Evolutionary conservation across 2,113 vertebrate species (phyloP).

Genomic region (Albula glossodonta): DNA sequence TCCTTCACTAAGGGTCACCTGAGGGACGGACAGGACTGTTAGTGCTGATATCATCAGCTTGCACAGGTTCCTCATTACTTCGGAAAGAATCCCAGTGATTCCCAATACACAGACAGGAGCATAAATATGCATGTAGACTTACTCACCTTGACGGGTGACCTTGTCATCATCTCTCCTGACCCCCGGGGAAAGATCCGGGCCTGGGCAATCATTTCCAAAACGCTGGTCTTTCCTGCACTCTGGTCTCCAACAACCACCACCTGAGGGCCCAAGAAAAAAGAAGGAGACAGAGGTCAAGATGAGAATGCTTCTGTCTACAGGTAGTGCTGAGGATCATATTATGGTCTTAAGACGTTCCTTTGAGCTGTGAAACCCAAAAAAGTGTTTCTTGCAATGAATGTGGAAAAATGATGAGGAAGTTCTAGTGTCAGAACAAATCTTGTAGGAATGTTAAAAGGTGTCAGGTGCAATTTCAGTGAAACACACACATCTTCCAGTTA

Average conservation of each 20-base stretch:
- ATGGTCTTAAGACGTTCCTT: no score
- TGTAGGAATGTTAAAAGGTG: no score
- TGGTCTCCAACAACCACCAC: constrained; percentile 98
- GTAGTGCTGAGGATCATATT: neutral
- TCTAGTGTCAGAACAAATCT: no score
- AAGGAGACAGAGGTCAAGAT: neutral
- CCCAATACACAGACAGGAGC: neutral
- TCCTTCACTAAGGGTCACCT: constrained; percentile 97
- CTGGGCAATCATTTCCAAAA: constrained; percentile 97
- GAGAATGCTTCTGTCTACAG: neutral
- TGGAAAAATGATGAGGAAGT: no score
- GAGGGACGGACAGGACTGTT: constrained; percentile 11
- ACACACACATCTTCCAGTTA: no score
- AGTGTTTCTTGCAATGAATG: no score
- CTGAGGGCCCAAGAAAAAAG: constrained; percentile 57
- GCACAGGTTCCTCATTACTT: neutral
- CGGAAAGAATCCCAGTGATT: neutral
- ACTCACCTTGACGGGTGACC: constrained; percentile 92
- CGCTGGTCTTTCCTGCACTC: constrained; percentile 96
- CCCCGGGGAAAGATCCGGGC: constrained; percentile 96
- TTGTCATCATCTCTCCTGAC: constrained; percentile 99
- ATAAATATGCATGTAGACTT: neutral
- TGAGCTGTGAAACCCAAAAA: no score
- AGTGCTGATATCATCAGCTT: neutral
- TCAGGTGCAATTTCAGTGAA: no score